phyloP scores from a whole-genome alignment of 2,888 invertebrate genomes.

The Girardia tigrina region DNA sequence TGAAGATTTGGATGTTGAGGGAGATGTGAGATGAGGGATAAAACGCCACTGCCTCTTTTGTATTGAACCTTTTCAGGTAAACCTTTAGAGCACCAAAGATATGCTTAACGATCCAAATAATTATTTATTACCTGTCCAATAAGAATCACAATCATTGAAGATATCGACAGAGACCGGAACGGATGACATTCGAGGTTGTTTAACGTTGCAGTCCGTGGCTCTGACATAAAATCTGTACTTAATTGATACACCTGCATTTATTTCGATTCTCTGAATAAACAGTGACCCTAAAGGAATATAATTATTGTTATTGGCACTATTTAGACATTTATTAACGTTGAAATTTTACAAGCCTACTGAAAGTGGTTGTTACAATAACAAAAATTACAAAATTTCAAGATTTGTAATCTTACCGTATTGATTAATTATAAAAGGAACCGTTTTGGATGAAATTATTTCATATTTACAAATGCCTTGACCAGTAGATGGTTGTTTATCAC shows the following conservation, averaged over 20 bases:
- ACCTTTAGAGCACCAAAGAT: neutral
- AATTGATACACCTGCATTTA: neutral
- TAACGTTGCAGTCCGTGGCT: neutral
- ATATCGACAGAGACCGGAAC: neutral
- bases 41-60: neutral
- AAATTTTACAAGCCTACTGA: too few species aligned
- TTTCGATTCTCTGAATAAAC: neutral
- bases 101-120: neutral
- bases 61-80: neutral
- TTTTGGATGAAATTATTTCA: neutral
- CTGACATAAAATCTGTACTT: neutral
- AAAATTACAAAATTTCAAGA: too few species aligned
- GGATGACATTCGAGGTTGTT: neutral
- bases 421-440: neutral
- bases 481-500: neutral
- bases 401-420: neutral
- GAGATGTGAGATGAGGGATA: neutral
- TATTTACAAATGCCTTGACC: neutral
- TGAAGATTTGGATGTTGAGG: neutral
- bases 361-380: too few species aligned
- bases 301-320: too few species aligned
- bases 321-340: too few species aligned
- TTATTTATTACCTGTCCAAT: neutral
- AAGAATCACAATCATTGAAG: neutral
- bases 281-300: neutral